Percentiles rank a stretch among this genome's conserved stretches.
Conservation (phyloP, 2,888 invertebrate genomes). For the Aelia acuminata region DNA sequence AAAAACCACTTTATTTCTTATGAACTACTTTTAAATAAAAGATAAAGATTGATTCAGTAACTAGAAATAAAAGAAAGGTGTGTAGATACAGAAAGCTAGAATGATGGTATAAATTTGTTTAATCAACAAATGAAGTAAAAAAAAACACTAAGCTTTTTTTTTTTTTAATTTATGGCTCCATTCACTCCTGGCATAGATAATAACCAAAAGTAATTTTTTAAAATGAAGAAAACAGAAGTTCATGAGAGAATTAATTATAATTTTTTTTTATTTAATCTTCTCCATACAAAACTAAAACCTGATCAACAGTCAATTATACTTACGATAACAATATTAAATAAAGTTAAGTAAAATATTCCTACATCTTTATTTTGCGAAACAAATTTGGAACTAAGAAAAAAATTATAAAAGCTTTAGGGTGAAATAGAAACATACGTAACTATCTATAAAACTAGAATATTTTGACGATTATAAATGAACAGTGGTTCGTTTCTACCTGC, state of each 20-base stretch:
- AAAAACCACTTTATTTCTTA: constrained; percentile 39
- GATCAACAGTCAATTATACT: constrained; percentile 26
- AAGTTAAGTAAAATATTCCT: constrained; percentile 16
- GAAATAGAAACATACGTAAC: constrained; percentile 21
- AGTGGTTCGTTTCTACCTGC: constrained; percentile 32
- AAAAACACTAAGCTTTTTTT: constrained; percentile 28
- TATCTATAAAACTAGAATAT: constrained; percentile 57
- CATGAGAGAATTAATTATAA: not conserved
- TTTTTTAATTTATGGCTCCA: not conserved
- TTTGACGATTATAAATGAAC: constrained; percentile 51
- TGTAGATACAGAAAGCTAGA: not conserved
- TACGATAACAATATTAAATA: constrained; percentile 12
- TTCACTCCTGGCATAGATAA: not conserved
- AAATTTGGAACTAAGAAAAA: not conserved
- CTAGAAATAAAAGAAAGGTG: not conserved
- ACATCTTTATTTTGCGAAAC: constrained; percentile 33
- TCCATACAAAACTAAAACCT: not conserved
- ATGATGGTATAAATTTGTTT: constrained; percentile 27
- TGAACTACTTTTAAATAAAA: not conserved
- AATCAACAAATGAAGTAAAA: not conserved
- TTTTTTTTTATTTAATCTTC: not conserved
- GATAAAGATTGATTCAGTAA: not conserved
- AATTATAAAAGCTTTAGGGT: constrained; percentile 37
- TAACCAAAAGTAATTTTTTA: not conserved
- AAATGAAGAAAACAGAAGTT: not conserved